Conservation (phyloP, 2,797 vertebrate species). For the Sebastes variabilis region DNA sequence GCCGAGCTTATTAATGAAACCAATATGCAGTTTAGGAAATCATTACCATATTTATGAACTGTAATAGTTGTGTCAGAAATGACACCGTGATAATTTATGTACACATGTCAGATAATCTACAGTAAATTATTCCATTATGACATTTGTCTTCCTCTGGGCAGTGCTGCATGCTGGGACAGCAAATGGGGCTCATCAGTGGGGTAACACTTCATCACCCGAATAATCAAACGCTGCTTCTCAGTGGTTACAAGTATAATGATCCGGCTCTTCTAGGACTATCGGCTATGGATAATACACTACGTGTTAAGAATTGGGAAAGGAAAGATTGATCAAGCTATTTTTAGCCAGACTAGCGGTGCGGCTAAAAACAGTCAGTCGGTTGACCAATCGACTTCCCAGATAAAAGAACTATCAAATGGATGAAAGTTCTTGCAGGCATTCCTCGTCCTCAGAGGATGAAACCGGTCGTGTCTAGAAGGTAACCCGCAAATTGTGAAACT, state of each 20-base stretch:
- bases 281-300: slow-evolving; percentile 8
- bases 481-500: too few species aligned
- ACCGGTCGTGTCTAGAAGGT: too few species aligned
- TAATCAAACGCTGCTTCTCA: slow-evolving; percentile 34
- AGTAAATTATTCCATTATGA: slow-evolving; percentile 31
- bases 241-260: slow-evolving; percentile 29
- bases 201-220: slow-evolving; percentile 42
- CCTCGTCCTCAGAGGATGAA: neutral
- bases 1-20: slow-evolving; percentile 32
- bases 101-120: slow-evolving; percentile 26
- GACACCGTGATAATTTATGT: slow-evolving; percentile 21
- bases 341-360: neutral
- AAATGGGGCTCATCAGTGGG: slow-evolving; percentile 37
- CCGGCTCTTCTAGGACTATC: slow-evolving; percentile 8
- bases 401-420: neutral
- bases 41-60: slow-evolving; percentile 37
- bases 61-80: slow-evolving; percentile 27
- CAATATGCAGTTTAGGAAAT: slow-evolving; percentile 26
- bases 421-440: neutral
- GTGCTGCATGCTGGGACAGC: slow-evolving; percentile 26
- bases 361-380: neutral
- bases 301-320: neutral
- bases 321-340: neutral
- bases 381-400: neutral
- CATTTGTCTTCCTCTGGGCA: slow-evolving; percentile 38